Evolutionary conservation across 2,888 invertebrate species (phyloP).

Genomic region (Sepioteuthis lessoniana): DNA sequence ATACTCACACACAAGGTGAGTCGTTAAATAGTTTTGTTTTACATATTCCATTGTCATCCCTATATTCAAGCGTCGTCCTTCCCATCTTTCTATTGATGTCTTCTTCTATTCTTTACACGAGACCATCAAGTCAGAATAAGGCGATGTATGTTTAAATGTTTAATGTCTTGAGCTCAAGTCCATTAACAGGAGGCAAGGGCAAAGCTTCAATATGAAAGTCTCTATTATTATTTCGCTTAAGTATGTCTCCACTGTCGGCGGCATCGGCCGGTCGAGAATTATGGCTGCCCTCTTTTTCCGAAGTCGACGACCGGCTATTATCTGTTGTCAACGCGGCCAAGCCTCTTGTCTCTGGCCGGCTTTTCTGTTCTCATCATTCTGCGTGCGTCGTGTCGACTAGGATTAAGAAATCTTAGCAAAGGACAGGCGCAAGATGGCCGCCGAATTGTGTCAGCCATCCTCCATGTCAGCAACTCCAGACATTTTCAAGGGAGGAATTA

Average conservation of each 20-base stretch:
- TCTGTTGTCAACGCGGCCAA: slow-evolving; percentile 33
- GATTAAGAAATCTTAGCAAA: neutral
- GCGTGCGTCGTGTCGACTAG: neutral
- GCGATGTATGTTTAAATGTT: neutral
- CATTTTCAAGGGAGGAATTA: neutral
- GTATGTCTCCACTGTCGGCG: neutral
- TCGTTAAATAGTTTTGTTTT: neutral
- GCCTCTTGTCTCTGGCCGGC: slow-evolving; percentile 21
- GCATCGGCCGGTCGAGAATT: neutral
- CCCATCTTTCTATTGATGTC: neutral
- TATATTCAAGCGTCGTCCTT: neutral
- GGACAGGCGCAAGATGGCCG: neutral
- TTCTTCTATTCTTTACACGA: neutral
- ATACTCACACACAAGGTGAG: neutral
- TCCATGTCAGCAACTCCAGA: neutral
- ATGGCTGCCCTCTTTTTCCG: slow-evolving; percentile 2
- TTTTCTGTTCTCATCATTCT: neutral
- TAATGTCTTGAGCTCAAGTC: neutral
- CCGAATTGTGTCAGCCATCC: neutral
- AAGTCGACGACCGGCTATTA: neutral
- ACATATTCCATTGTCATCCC: neutral
- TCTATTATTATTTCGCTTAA: neutral
- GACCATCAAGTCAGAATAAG: neutral
- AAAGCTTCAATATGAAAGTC: neutral
- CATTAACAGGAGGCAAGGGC: neutral